Conservation (phyloP, 2,888 invertebrate genomes). For the Eupithecia abbreviata region DNA sequence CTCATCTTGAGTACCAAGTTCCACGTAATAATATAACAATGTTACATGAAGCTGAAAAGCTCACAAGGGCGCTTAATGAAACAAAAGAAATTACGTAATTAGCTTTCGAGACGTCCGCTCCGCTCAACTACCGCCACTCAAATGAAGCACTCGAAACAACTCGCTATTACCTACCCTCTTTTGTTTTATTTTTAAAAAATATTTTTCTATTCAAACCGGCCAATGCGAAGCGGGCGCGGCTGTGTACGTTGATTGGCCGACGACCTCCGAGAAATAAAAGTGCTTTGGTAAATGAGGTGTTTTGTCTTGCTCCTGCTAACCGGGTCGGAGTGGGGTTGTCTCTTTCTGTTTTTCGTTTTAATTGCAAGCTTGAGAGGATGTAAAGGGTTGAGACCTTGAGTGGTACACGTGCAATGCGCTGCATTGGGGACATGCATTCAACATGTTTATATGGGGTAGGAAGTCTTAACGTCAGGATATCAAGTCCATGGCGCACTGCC, state of each 20-base stretch:
- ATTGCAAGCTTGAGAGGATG: conserved; percentile 81
- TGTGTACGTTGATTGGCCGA: conserved; percentile 82
- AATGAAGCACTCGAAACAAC: conserved; percentile 81
- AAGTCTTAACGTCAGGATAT: conserved; percentile 63
- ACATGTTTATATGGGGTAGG: conserved; percentile 72
- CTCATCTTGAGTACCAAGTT: conserved; percentile 59
- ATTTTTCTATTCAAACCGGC: conserved; percentile 80
- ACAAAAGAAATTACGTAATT: conserved; percentile 79
- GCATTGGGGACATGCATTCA: conserved; percentile 72
- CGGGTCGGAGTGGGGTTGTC: conserved; percentile 58
- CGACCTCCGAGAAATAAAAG: conserved; percentile 83
- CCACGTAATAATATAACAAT: conserved; percentile 77
- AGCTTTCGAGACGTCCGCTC: conserved; percentile 76
- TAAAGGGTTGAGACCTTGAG: conserved; percentile 82
- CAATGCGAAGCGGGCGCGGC: conserved; percentile 78
- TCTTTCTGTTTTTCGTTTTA: conserved; percentile 80
- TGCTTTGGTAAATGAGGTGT: conserved; percentile 79
- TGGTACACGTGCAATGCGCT: conserved; percentile 75
- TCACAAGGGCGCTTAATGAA: conserved; percentile 62
- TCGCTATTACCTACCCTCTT: conserved; percentile 82
- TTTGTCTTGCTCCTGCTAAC: conserved; percentile 67
- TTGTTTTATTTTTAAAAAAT: conserved; percentile 78
- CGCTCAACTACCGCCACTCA: conserved; percentile 69
- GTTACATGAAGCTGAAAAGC: conserved; percentile 72
- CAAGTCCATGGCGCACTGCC: conserved; percentile 51